Conservation (phyloP, 2,113 vertebrate genomes). For the Charina bottae region DNA sequence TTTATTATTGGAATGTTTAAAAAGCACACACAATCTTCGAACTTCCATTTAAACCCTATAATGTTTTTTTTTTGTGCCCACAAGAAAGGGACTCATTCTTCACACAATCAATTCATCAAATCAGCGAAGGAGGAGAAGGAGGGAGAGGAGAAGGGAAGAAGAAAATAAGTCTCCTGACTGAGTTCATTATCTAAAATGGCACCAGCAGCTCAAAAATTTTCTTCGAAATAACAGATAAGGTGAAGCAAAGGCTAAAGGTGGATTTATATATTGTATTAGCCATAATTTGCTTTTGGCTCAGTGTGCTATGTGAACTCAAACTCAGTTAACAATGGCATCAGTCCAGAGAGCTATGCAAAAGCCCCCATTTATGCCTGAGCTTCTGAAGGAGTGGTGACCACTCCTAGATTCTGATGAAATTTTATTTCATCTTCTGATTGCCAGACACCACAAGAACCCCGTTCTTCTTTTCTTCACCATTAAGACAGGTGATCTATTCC, state of each 20-base stretch:
- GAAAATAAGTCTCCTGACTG: background rate
- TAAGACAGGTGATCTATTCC: background rate
- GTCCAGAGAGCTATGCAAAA: background rate
- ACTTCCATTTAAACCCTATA: background rate
- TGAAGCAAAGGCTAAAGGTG: background rate
- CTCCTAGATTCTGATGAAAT: background rate
- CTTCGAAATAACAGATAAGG: background rate
- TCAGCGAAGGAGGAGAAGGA: background rate
- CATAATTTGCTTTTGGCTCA: background rate
- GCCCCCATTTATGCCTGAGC: no score
- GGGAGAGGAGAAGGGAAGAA: background rate
- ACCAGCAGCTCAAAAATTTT: background rate
- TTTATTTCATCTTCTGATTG: background rate
- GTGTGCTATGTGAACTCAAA: background rate
- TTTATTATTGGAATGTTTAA: background rate
- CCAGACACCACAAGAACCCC: background rate
- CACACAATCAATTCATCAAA: background rate
- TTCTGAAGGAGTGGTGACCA: background rate
- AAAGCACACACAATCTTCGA: background rate
- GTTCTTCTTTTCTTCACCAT: background rate
- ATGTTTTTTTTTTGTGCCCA: no score
- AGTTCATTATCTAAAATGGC: background rate
- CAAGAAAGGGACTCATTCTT: background rate
- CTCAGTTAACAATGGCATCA: background rate
- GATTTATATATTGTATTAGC: no score